Conservation (phyloP, 1,140 invertebrate genomes). For the Heliothis subflexa region DNA sequence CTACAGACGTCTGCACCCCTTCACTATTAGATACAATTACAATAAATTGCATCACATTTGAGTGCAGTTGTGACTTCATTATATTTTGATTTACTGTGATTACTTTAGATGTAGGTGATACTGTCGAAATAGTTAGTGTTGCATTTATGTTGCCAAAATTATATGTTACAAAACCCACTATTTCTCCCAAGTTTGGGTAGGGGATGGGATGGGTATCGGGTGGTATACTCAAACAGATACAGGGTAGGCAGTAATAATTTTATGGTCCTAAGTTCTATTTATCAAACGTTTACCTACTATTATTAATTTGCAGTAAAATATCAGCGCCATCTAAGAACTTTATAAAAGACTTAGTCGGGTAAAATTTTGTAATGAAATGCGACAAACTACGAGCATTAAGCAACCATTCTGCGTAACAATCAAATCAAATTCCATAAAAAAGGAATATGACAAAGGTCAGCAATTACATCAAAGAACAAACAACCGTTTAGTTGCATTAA, state of each 20-base stretch:
- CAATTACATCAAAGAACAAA: slow-evolving; percentile 53
- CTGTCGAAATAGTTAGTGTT: background rate
- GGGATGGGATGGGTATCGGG: too few species aligned
- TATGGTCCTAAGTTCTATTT: too few species aligned
- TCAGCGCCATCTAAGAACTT: too few species aligned
- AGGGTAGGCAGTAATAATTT: too few species aligned
- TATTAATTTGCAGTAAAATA: too few species aligned
- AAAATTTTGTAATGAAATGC: too few species aligned
- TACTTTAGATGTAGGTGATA: slow-evolving; percentile 10
- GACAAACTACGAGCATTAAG: background rate
- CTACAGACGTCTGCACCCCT: slow-evolving; percentile 27
- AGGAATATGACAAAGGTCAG: background rate
- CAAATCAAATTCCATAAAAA: background rate
- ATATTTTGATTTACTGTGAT: background rate
- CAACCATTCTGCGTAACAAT: background rate
- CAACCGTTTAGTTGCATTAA: slow-evolving; percentile 62
- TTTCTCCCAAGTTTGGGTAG: background rate
- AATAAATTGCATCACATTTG: slow-evolving; percentile 22
- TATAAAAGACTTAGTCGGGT: too few species aligned
- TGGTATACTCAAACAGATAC: too few species aligned
- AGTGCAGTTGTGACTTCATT: slow-evolving; percentile 30
- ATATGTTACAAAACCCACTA: background rate
- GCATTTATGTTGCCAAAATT: background rate
- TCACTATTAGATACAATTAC: slow-evolving; percentile 10
- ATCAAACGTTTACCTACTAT: too few species aligned